Evolutionary conservation across 2,113 vertebrate genomes (phyloP).

Genomic region (Engraulis encrasicolus): DNA sequence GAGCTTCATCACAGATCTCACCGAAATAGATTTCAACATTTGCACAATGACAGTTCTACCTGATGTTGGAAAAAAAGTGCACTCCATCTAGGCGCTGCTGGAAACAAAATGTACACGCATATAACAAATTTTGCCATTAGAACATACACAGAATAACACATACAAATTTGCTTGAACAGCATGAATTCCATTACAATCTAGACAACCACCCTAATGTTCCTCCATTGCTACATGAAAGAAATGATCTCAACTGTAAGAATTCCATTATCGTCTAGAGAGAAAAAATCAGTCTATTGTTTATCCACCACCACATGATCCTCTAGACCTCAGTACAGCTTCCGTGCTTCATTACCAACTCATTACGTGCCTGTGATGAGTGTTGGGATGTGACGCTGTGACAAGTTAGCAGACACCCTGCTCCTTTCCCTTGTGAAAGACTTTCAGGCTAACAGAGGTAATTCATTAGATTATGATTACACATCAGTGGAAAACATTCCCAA

Average conservation of each 20-base stretch:
- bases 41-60: neutral
- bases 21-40: neutral
- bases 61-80: neutral
- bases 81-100: neutral
- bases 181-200: too few species aligned
- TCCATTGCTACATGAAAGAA: too few species aligned
- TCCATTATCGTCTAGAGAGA: too few species aligned
- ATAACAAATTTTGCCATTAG: neutral
- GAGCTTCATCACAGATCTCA: conserved; percentile 15
- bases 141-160: neutral
- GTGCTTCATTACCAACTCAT: neutral
- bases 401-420: neutral
- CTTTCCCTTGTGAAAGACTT: neutral
- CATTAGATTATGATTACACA: neutral
- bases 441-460: neutral
- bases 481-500: too few species aligned
- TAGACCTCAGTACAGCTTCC: too few species aligned
- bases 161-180: too few species aligned
- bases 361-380: neutral
- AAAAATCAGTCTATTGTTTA: too few species aligned
- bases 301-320: too few species aligned
- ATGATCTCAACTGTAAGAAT: too few species aligned
- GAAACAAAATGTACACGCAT: neutral
- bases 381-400: neutral
- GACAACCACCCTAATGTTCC: too few species aligned